phyloP scores from a whole-genome alignment of 2,113 vertebrate species.

The Lagopus muta region DNA sequence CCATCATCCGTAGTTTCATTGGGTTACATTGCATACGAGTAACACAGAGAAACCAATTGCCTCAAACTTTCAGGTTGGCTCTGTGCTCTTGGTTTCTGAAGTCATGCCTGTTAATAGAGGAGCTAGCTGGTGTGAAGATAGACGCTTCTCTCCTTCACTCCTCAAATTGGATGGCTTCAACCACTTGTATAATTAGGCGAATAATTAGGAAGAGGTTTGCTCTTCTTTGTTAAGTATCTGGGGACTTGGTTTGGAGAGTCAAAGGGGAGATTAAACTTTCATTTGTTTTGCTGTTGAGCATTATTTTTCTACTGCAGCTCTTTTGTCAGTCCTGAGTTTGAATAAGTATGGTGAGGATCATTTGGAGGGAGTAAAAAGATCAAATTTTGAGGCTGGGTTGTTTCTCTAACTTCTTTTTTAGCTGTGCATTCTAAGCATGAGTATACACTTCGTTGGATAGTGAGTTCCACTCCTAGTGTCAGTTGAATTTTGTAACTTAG shows the following conservation, averaged over 20 bases:
- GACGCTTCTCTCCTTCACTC: neutral
- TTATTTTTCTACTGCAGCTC: neutral
- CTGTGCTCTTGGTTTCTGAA: slow-evolving; percentile 6
- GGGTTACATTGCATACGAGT: neutral
- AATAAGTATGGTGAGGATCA: neutral
- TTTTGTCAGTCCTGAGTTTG: neutral
- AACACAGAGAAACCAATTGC: neutral
- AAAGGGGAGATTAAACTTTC: neutral
- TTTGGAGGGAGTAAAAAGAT: neutral
- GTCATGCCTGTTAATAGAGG: neutral
- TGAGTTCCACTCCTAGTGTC: neutral
- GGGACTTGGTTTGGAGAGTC: slow-evolving; percentile 24
- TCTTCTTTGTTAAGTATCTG: neutral
- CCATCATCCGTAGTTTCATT: neutral
- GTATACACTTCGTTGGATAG: neutral
- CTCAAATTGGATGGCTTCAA: neutral
- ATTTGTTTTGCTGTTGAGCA: neutral
- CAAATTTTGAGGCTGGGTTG: neutral
- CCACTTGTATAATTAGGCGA: neutral
- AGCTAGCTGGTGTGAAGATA: slow-evolving; percentile 13
- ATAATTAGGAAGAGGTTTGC: neutral
- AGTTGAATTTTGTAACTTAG: neutral
- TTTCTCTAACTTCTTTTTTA: neutral
- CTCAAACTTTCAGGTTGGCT: neutral
- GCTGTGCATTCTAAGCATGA: neutral